Evolutionary conservation across 92 coral and sea anemone species (phyloP).

Genomic region (Zoanthus solanderi): DNA sequence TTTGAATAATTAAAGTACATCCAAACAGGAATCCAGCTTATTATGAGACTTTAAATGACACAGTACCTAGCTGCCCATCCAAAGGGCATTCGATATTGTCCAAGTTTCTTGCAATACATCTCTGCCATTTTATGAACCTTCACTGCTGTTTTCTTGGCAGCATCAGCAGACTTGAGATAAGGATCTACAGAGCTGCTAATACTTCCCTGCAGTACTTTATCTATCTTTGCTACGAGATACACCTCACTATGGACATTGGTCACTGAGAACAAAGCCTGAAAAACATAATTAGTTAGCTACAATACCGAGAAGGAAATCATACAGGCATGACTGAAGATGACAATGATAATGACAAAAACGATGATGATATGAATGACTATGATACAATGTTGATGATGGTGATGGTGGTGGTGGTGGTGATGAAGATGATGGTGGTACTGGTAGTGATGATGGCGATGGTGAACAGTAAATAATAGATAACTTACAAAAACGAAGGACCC

Average conservation of each 20-base stretch:
- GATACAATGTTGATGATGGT: background rate
- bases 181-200: slow-evolving; percentile 91
- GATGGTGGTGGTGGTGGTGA: background rate
- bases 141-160: slow-evolving; percentile 77
- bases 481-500: too few relatives aligned
- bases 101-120: slow-evolving; percentile 86
- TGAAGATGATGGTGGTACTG: background rate
- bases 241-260: slow-evolving; percentile 87
- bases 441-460: background rate
- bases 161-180: slow-evolving; percentile 95
- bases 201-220: slow-evolving; percentile 95
- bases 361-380: background rate
- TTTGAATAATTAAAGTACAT: background rate
- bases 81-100: slow-evolving; percentile 90
- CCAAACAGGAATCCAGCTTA: background rate
- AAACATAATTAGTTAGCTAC: background rate
- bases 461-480: too few relatives aligned
- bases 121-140: slow-evolving; percentile 94
- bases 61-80: slow-evolving; percentile 91
- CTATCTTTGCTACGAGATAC: slow-evolving; percentile 89
- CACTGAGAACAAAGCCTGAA: slow-evolving; percentile 91
- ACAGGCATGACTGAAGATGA: too few relatives aligned
- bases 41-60: background rate
- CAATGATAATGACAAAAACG: background rate
- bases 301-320: too few relatives aligned